A percentile compares a stretch with the other conserved stretches of the same genome.
Evolutionary conservation across 2,113 vertebrate genomes (phyloP).

Genomic region (Diglossa brunneiventris): DNA sequence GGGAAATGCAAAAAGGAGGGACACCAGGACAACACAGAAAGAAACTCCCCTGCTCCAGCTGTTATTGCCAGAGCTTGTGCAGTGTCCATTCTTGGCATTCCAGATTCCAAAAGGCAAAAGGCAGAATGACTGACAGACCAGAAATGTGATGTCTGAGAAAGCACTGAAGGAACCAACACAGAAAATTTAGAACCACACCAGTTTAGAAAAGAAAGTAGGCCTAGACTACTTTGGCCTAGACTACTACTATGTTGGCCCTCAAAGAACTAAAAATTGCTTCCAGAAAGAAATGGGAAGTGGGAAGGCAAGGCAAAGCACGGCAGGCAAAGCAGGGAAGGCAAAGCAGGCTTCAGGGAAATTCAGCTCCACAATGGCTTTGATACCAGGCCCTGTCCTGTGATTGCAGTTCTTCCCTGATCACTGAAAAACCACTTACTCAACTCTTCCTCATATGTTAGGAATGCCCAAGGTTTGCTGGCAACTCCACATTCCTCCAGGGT

Average conservation of each 20-base stretch:
- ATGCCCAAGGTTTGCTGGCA: not conserved
- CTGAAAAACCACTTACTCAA: not conserved
- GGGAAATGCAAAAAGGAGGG: not conserved
- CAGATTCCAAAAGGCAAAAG: not conserved
- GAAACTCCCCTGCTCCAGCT: not conserved
- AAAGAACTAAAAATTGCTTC: not conserved
- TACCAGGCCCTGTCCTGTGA: not conserved
- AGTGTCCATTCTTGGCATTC: not conserved
- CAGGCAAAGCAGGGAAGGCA: not conserved
- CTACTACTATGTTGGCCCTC: not conserved
- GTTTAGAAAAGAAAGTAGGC: not conserved
- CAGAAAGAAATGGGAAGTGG: not conserved
- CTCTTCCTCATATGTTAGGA: not conserved
- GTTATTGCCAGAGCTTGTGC: rapidly evolving
- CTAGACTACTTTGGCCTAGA: not conserved
- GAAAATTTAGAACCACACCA: not conserved
- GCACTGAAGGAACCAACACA: not conserved
- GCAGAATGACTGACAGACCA: not conserved
- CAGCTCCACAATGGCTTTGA: not conserved
- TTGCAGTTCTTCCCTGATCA: not conserved
- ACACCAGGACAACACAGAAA: not conserved
- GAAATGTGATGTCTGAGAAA: not conserved
- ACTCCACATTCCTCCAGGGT: not conserved
- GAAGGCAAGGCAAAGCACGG: not conserved
- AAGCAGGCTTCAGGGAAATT: not conserved